phyloP scores from a whole-genome alignment of 2,797 vertebrate genomes.

The Eospalax fontanierii region DNA sequence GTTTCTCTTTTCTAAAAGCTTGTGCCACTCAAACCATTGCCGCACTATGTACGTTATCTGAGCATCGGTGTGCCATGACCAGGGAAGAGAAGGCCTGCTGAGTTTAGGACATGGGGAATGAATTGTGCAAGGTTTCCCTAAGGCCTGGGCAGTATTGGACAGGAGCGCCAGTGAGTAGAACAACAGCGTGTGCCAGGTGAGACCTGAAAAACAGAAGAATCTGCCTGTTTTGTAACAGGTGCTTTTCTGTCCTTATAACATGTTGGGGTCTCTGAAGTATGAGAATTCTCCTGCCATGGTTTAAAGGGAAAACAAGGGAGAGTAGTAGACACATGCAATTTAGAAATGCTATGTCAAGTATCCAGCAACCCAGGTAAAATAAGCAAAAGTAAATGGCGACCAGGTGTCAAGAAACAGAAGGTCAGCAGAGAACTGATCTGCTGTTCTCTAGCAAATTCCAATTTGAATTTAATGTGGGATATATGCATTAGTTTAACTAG shows the following conservation, averaged over 20 bases:
- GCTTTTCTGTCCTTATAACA: not conserved
- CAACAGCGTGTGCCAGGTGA: not conserved
- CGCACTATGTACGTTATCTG: not conserved
- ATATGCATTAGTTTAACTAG: not conserved
- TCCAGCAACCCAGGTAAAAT: no score
- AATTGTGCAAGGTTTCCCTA: not conserved
- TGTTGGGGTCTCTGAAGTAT: not conserved
- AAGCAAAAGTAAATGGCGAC: not conserved
- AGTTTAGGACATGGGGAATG: not conserved
- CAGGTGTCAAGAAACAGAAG: not conserved
- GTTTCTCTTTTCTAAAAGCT: slow-evolving; percentile 54
- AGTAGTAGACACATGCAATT: not conserved
- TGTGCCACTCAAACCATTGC: not conserved
- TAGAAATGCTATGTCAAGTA: slow-evolving; percentile 27
- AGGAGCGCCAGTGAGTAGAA: not conserved
- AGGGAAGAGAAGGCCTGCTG: not conserved
- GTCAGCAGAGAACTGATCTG: not conserved
- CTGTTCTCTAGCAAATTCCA: not conserved
- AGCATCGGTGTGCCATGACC: not conserved
- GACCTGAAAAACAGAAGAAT: not conserved
- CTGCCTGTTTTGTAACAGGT: not conserved
- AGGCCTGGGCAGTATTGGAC: not conserved
- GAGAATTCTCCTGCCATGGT: not conserved
- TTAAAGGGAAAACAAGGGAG: not conserved
- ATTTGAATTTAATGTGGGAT: not conserved